Percentiles rank a stretch among this genome's conserved stretches.
Evolutionary conservation across 2,113 vertebrate genomes (phyloP).

Genomic region (Scortum barcoo): DNA sequence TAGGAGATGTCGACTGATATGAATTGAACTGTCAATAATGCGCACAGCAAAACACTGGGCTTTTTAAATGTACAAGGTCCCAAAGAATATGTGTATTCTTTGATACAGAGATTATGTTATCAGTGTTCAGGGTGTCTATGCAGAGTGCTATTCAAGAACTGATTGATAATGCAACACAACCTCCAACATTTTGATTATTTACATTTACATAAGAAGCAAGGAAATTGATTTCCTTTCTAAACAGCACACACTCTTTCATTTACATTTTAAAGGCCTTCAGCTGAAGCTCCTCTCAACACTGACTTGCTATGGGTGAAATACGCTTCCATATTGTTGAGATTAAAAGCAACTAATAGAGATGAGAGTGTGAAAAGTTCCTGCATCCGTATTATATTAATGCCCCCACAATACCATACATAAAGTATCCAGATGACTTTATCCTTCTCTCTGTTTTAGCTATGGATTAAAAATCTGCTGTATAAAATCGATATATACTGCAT

Average conservation of each 20-base stretch:
- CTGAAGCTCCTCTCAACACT: slow-evolving; percentile 23
- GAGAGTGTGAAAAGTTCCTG: slow-evolving; percentile 56
- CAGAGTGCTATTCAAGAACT: slow-evolving; percentile 56
- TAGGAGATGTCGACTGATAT: slow-evolving; percentile 81
- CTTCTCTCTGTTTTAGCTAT: slow-evolving; percentile 25
- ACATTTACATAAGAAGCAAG: slow-evolving; percentile 74
- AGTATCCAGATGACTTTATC: slow-evolving; percentile 32
- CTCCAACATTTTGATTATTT: slow-evolving; percentile 73
- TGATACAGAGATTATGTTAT: slow-evolving; percentile 77
- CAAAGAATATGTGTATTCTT: slow-evolving; percentile 67
- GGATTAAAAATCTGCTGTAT: slow-evolving; percentile 48
- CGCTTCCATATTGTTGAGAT: slow-evolving; percentile 42
- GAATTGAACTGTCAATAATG: slow-evolving; percentile 82
- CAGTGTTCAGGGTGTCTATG: slow-evolving; percentile 49
- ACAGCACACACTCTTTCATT: slow-evolving; percentile 51
- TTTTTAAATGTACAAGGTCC: slow-evolving; percentile 61
- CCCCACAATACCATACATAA: slow-evolving; percentile 8
- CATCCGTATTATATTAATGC: slow-evolving; percentile 9
- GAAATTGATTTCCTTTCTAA: slow-evolving; percentile 76
- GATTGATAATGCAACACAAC: slow-evolving; percentile 69
- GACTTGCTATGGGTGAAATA: slow-evolving; percentile 7
- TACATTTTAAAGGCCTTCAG: slow-evolving; percentile 61
- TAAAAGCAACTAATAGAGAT: slow-evolving; percentile 38
- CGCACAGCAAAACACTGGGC: slow-evolving; percentile 50
- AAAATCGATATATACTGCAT: slow-evolving; percentile 7